Conservation (phyloP, 1,140 invertebrate genomes). For the Drosophila teissieri region DNA sequence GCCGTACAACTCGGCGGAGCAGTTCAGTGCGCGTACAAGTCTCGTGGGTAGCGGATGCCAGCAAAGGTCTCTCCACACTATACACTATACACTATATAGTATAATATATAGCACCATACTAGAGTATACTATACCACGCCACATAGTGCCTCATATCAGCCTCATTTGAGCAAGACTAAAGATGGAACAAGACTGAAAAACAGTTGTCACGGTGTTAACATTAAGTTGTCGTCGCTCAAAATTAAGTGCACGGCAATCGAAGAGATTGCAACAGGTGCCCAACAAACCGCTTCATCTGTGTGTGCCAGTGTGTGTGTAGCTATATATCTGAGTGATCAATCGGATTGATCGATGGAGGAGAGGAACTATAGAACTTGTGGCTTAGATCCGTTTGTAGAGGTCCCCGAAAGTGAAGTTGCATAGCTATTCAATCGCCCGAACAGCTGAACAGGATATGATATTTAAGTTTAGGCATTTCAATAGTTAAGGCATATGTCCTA, state of each 20-base stretch:
- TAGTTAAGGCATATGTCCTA: too few relatives aligned
- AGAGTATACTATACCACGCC: constrained; percentile 24
- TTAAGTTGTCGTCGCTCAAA: constrained; percentile 62
- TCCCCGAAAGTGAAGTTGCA: background rate
- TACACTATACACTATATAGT: constrained; percentile 18
- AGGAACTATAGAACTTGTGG: constrained; percentile 4
- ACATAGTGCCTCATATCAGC: constrained; percentile 34
- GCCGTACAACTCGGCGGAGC: constrained; percentile 61
- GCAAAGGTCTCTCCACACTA: constrained; percentile 63
- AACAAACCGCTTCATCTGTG: constrained; percentile 29
- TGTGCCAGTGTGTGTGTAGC: constrained; percentile 26
- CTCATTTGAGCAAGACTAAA: constrained; percentile 23
- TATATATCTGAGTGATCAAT: constrained; percentile 34
- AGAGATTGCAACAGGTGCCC: constrained; percentile 73
- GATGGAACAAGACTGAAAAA: constrained; percentile 46
- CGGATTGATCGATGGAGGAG: constrained; percentile 14
- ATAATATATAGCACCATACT: constrained; percentile 5
- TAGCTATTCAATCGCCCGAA: background rate
- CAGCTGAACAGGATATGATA: background rate
- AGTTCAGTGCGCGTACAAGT: constrained; percentile 84
- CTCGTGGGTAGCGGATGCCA: constrained; percentile 84
- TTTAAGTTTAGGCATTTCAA: too few relatives aligned
- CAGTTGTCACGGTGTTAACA: constrained; percentile 75
- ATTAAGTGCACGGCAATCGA: constrained; percentile 72
- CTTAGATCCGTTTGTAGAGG: background rate